These are phyloP conservation scores for Ameiurus melas DNA, from an alignment of 2,113 vertebrate genomes.

Conservation along the genomic window DNA sequence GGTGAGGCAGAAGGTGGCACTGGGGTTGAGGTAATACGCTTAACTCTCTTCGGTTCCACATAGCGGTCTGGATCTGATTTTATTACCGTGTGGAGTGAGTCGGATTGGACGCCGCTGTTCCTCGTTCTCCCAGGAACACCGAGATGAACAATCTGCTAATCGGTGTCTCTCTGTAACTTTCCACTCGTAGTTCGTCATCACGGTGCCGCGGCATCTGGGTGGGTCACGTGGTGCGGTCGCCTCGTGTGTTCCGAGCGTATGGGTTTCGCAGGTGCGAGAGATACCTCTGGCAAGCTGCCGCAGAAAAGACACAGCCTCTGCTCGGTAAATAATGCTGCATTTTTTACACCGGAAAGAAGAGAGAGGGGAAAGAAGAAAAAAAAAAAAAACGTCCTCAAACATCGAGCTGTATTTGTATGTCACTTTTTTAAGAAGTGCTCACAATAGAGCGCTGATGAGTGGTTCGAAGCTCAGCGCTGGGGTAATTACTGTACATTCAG, in stretches of 20 bases:
- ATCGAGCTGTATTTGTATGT: not conserved
- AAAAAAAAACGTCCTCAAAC: not conserved
- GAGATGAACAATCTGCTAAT: not conserved
- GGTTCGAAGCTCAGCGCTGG: not conserved
- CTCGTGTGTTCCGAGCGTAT: not conserved
- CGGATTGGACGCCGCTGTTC: not conserved
- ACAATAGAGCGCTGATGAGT: conserved; percentile 33
- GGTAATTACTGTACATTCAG: conserved; percentile 37
- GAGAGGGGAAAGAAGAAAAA: too few species aligned
- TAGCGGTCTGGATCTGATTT: not conserved
- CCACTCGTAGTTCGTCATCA: not conserved
- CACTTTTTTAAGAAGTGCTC: conserved; percentile 8
- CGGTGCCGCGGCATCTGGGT: conserved; percentile 11
- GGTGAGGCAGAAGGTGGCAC: not conserved
- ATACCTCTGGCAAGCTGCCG: conserved; percentile 1
- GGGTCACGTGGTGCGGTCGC: not conserved
- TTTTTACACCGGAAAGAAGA: not conserved
- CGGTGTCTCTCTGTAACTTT: not conserved
- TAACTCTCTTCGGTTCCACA: not conserved
- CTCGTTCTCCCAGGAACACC: not conserved
- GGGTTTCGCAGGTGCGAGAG: conserved; percentile 13
- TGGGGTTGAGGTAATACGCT: not conserved
- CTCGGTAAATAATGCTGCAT: not conserved
- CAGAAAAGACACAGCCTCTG: not conserved
- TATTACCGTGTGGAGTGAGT: not conserved